Percentiles rank a stretch among this genome's conserved stretches.
Evolutionary conservation across 2,888 invertebrate genomes (phyloP).

Genomic region (Monoplex corrugatus): DNA sequence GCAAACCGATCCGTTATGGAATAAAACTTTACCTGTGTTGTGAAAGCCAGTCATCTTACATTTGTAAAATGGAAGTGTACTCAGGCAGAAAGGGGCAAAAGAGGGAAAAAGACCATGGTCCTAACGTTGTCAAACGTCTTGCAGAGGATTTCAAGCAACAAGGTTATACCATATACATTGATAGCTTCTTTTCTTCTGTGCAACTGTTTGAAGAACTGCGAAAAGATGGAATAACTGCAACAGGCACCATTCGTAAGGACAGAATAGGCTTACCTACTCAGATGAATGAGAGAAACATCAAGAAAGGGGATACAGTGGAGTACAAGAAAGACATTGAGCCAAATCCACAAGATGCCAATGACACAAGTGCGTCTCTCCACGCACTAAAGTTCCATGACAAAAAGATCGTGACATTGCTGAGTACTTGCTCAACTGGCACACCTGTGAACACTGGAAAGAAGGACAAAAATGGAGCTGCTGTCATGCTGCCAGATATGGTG

Average conservation of each 20-base stretch:
- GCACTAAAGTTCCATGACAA: not conserved
- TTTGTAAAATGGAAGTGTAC: not conserved
- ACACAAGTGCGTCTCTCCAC: no score
- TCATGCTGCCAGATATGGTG: no score
- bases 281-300: no score
- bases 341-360: no score
- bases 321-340: no score
- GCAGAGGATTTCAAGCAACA: no score
- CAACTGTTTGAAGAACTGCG: not conserved
- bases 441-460: no score
- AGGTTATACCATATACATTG: constrained; percentile 28
- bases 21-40: constrained; percentile 35
- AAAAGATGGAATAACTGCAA: not conserved
- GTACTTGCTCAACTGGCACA: not conserved
- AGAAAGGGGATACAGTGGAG: no score
- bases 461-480: no score
- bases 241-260: no score
- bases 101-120: constrained; percentile 38
- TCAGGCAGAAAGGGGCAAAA: not conserved
- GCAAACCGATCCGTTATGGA: constrained; percentile 21
- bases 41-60: not conserved
- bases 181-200: constrained; percentile 20
- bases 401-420: not conserved
- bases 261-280: no score
- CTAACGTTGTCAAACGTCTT: constrained; percentile 9